phyloP scores from a whole-genome alignment of 1,140 invertebrate genomes.

The Drosophila mayri region DNA sequence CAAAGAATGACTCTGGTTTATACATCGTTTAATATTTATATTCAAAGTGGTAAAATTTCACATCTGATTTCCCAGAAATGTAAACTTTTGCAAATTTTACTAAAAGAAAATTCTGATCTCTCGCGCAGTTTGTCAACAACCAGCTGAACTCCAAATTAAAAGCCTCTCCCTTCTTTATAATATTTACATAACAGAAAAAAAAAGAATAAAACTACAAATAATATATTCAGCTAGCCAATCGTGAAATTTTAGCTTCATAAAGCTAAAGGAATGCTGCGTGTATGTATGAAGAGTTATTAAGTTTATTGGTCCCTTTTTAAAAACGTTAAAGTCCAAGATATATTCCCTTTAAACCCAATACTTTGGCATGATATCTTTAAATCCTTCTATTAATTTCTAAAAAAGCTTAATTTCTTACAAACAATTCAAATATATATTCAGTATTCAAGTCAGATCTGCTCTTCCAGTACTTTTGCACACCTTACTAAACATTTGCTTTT shows the following conservation, averaged over 20 bases:
- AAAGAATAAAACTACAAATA: slow-evolving; percentile 19
- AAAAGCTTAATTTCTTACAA: slow-evolving; percentile 1
- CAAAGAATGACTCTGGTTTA: slow-evolving; percentile 11
- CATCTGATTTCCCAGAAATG: slow-evolving; percentile 36
- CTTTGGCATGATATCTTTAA: slow-evolving; percentile 62
- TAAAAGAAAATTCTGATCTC: slow-evolving; percentile 77
- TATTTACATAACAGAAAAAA: slow-evolving; percentile 40
- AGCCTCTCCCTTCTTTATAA: slow-evolving; percentile 52
- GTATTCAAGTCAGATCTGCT: slow-evolving; percentile 13
- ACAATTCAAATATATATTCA: slow-evolving; percentile 13
- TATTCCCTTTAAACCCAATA: slow-evolving; percentile 21
- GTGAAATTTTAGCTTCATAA: slow-evolving; percentile 14
- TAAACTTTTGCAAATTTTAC: slow-evolving; percentile 63
- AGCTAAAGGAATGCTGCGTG: slow-evolving; percentile 54
- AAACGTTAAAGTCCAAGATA: slow-evolving; percentile 23
- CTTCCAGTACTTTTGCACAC: slow-evolving; percentile 8
- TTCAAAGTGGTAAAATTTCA: slow-evolving; percentile 80
- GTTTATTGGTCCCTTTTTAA: slow-evolving; percentile 21
- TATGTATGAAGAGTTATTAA: slow-evolving; percentile 57
- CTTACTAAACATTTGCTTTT: slow-evolving; percentile 21
- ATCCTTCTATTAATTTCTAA: slow-evolving; percentile 38
- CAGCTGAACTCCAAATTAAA: slow-evolving; percentile 63
- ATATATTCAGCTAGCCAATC: slow-evolving; percentile 50
- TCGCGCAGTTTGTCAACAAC: slow-evolving; percentile 81
- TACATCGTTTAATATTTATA: slow-evolving; percentile 51